Conservation (phyloP, 2,113 vertebrate genomes). For the Lagopus leucura region DNA sequence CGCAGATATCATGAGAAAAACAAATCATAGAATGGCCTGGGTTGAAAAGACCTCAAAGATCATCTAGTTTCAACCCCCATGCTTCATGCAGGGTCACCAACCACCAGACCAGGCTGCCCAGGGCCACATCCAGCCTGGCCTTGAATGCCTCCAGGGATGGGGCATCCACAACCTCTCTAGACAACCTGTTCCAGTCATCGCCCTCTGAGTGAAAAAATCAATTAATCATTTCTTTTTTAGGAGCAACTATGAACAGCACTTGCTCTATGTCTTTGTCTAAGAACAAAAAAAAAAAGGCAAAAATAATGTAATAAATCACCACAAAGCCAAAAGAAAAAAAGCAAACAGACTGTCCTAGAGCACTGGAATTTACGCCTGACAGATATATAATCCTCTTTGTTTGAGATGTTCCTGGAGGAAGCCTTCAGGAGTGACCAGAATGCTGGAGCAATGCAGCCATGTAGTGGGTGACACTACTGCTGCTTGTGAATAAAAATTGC, state of each 20-base stretch:
- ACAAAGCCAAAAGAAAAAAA: not conserved
- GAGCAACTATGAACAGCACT: not conserved
- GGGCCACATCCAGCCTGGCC: too few relatives aligned
- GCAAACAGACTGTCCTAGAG: not conserved
- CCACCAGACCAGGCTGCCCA: too few relatives aligned
- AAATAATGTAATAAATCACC: not conserved
- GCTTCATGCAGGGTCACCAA: too few relatives aligned
- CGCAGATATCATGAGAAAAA: not conserved
- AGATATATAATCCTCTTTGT: too few relatives aligned
- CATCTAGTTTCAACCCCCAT: too few relatives aligned
- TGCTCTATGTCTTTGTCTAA: not conserved
- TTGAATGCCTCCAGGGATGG: too few relatives aligned
- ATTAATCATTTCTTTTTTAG: rapidly evolving
- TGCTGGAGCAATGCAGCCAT: rapidly evolving
- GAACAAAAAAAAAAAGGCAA: not conserved
- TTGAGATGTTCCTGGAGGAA: not conserved
- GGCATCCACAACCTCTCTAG: too few relatives aligned
- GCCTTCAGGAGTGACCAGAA: not conserved
- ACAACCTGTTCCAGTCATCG: too few relatives aligned
- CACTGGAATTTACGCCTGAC: not conserved
- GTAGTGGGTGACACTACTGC: rapidly evolving
- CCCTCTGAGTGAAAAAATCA: not conserved
- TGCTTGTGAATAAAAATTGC: not conserved
- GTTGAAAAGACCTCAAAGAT: too few relatives aligned
- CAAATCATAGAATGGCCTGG: not conserved